Evolutionary conservation across 2,888 invertebrate species (phyloP).

Genomic region (Junonia oenone): DNA sequence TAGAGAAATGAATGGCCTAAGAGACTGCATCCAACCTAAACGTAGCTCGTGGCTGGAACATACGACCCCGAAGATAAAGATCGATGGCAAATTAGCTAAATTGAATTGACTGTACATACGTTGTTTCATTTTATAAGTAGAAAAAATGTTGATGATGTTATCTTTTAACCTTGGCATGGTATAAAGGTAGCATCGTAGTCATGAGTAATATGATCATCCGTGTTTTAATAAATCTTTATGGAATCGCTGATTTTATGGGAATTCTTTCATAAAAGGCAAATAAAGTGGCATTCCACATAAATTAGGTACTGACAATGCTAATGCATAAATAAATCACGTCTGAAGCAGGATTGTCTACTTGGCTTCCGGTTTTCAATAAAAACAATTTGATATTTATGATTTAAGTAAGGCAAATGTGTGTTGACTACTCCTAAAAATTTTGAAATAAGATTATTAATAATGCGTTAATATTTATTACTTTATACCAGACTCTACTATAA

Average conservation of each 20-base stretch:
- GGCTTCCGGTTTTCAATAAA: not conserved
- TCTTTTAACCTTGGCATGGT: conserved; percentile 17
- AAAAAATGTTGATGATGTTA: conserved; percentile 18
- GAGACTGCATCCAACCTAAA: conserved; percentile 44
- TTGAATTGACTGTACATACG: conserved; percentile 68
- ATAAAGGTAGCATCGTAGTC: conserved; percentile 12
- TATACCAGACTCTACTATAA: no score
- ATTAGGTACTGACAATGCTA: not conserved
- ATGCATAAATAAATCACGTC: not conserved
- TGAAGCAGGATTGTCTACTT: not conserved
- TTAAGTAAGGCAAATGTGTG: not conserved
- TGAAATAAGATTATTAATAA: no score
- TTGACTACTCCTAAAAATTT: no score
- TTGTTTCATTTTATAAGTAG: conserved; percentile 11
- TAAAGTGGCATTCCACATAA: not conserved
- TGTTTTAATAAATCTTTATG: conserved; percentile 12
- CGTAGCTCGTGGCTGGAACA: conserved; percentile 48
- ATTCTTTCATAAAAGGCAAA: conserved; percentile 2
- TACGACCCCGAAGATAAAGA: conserved; percentile 62
- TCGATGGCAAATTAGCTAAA: conserved; percentile 73
- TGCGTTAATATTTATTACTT: no score
- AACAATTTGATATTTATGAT: not conserved
- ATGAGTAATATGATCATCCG: conserved; percentile 15
- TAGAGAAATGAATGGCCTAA: conserved; percentile 46
- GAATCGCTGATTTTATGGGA: conserved; percentile 10